These are phyloP conservation scores for Micrastur ruficollis DNA, from an alignment of 2,797 vertebrate species.

Conservation along the genomic window DNA sequence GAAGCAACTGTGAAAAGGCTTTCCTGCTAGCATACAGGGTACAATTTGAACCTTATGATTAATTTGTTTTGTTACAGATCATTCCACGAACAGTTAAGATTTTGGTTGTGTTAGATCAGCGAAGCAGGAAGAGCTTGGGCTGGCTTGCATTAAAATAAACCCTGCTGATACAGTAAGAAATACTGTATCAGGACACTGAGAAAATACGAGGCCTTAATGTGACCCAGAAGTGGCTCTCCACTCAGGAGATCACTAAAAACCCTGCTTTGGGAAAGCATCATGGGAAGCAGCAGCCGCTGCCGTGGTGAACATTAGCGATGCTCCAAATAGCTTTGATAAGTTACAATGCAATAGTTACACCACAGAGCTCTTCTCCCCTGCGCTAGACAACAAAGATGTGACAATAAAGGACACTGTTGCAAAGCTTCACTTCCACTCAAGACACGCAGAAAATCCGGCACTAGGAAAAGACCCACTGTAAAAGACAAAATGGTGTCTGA, in stretches of 20 bases:
- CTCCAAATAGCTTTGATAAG: constrained; percentile 45
- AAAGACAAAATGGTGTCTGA: constrained; percentile 42
- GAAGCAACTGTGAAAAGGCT: constrained; percentile 41
- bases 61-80: constrained; percentile 44
- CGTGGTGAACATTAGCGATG: not conserved
- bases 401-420: constrained; percentile 41
- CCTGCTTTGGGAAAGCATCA: constrained; percentile 31
- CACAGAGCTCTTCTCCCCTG: constrained; percentile 52
- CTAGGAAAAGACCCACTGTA: constrained; percentile 54
- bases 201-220: not conserved
- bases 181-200: constrained; percentile 4
- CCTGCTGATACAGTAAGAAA: constrained; percentile 23
- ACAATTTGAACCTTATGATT: not conserved
- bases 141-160: constrained; percentile 22
- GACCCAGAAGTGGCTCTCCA: constrained; percentile 9
- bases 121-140: constrained; percentile 35
- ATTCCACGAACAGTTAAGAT: constrained; percentile 1
- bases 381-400: constrained; percentile 49
- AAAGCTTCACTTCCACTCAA: constrained; percentile 54
- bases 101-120: constrained; percentile 46
- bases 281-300: constrained; percentile 10
- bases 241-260: not conserved
- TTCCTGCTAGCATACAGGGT: constrained; percentile 9
- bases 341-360: constrained; percentile 46
- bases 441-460: constrained; percentile 60